These are phyloP conservation scores for Aphodius sticticus DNA, from an alignment of 2,888 invertebrate species.

Conservation along the genomic window DNA sequence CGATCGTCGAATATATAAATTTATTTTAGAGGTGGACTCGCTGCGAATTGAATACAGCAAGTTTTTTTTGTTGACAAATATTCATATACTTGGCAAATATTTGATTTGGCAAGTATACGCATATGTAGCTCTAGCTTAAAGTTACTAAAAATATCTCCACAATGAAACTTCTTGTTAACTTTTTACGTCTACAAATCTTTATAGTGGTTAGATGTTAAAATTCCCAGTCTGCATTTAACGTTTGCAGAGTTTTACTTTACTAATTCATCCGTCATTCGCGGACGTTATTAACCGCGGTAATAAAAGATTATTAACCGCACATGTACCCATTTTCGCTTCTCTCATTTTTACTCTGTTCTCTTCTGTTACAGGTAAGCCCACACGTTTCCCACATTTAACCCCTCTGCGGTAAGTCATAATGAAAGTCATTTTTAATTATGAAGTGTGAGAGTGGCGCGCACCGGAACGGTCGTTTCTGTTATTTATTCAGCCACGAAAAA, in stretches of 20 bases:
- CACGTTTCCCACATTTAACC: background rate
- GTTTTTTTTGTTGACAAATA: no score
- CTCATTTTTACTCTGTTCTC: background rate
- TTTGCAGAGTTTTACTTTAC: background rate
- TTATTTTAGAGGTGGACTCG: no score
- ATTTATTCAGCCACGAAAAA: background rate
- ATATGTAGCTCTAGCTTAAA: no score
- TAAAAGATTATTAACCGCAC: background rate
- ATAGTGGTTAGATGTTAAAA: no score
- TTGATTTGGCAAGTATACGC: no score
- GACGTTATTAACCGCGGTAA: background rate
- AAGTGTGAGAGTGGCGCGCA: background rate
- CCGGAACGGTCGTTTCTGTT: background rate
- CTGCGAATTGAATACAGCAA: no score
- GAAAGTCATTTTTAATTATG: background rate
- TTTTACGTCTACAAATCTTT: no score
- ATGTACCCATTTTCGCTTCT: background rate
- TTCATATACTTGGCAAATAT: no score
- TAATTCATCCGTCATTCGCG: background rate
- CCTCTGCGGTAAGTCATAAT: background rate
- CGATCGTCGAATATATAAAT: no score
- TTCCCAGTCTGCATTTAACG: background rate
- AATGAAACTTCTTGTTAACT: no score
- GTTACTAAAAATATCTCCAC: no score
- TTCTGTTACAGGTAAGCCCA: background rate